Percentiles rank a stretch among this genome's conserved stretches.
Conservation (phyloP, 2,888 invertebrate genomes). For the Protodeltote pygarga region DNA sequence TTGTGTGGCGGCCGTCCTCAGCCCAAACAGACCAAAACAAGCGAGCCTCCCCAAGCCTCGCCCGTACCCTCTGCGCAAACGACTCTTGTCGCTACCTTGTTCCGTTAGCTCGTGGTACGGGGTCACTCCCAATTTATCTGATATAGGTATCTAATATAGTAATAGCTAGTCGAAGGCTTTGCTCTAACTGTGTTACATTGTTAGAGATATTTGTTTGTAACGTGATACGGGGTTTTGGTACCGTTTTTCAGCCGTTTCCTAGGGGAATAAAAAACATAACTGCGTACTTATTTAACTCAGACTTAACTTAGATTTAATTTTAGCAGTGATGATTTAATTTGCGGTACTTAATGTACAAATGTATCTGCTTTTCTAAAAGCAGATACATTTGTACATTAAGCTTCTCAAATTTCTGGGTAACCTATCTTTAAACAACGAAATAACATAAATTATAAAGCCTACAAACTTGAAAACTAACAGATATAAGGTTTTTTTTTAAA, state of each 20-base stretch:
- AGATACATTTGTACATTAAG: too few relatives aligned
- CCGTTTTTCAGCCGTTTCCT: conserved; percentile 1
- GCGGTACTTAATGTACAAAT: too few relatives aligned
- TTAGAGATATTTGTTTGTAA: conserved; percentile 13
- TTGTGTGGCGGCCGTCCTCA: conserved; percentile 82
- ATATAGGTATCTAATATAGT: conserved; percentile 43
- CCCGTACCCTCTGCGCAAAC: conserved; percentile 57
- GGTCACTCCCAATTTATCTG: conserved; percentile 59
- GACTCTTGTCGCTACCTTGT: conserved; percentile 73
- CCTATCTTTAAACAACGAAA: too few relatives aligned
- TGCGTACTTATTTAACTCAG: too few relatives aligned
- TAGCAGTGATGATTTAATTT: too few relatives aligned
- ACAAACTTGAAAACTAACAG: too few relatives aligned
- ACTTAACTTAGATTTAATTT: too few relatives aligned
- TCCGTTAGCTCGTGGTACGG: conserved; percentile 67
- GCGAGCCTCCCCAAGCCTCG: conserved; percentile 63
- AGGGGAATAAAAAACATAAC: too few relatives aligned
- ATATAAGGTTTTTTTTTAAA: too few relatives aligned
- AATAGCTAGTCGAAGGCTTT: conserved; percentile 21
- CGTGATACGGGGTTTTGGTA: conserved; percentile 12
- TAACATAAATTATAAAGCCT: too few relatives aligned
- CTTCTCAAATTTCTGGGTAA: too few relatives aligned
- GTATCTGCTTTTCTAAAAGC: too few relatives aligned
- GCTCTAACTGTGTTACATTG: conserved; percentile 1
- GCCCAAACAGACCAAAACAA: conserved; percentile 87